A percentile compares a stretch with the other conserved stretches of the same genome.
phyloP scores from a whole-genome alignment of 2,797 vertebrate species.

The Iguana delicatissima region DNA sequence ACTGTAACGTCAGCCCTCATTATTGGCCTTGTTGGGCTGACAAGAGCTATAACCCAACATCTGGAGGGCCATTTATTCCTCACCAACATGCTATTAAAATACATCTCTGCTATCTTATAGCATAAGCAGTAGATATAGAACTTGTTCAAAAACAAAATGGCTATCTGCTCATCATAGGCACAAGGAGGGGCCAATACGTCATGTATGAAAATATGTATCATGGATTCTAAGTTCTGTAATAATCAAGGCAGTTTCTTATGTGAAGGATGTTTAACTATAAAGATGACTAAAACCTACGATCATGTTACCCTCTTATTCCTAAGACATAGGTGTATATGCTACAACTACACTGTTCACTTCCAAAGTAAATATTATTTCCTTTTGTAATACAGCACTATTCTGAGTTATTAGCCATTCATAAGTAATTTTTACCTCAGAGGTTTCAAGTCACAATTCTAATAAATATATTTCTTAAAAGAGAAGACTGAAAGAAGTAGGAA shows the following conservation, averaged over 20 bases:
- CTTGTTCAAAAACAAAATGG: neutral
- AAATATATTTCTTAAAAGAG: neutral
- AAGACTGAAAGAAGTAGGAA: slow-evolving; percentile 6
- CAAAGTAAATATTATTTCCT: slow-evolving; percentile 11
- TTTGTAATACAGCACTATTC: neutral
- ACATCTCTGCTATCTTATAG: neutral
- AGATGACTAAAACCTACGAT: neutral
- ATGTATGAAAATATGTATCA: neutral
- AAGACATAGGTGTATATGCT: neutral
- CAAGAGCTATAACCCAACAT: neutral
- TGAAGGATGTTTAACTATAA: neutral
- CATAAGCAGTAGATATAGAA: neutral
- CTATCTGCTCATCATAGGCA: neutral
- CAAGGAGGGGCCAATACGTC: too few species aligned
- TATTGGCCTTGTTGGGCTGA: neutral
- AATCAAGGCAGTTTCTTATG: neutral
- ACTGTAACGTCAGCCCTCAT: neutral
- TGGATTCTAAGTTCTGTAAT: neutral
- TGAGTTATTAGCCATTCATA: neutral
- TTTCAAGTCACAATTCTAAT: neutral
- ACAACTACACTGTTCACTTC: neutral
- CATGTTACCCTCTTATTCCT: neutral
- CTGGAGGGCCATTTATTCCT: neutral
- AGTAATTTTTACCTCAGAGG: neutral
- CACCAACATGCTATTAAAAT: neutral